phyloP scores from a whole-genome alignment of 2,888 invertebrate species.

The Tridacna gigas region DNA sequence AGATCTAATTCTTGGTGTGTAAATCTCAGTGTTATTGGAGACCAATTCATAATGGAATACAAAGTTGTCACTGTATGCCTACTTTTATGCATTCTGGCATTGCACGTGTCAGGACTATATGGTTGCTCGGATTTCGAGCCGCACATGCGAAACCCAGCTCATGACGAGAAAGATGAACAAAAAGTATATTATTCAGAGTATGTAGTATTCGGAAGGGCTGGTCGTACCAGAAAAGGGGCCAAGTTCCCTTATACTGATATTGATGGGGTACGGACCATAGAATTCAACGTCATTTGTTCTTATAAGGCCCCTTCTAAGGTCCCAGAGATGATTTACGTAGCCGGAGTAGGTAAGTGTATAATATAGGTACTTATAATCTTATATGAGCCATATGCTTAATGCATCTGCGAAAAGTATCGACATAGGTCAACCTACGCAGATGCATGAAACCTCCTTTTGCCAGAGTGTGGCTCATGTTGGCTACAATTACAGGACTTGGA shows the following conservation, averaged over 20 bases:
- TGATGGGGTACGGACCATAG: conserved; percentile 17
- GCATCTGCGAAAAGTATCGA: no score
- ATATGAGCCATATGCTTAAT: no score
- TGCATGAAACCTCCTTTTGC: no score
- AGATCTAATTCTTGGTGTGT: no score
- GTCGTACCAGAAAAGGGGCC: background rate
- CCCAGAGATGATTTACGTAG: background rate
- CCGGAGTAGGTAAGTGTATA: conserved; percentile 16
- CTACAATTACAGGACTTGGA: no score
- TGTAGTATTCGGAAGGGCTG: conserved; percentile 16
- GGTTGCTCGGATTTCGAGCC: conserved; percentile 3
- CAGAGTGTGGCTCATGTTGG: no score
- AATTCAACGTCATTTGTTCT: conserved; percentile 9
- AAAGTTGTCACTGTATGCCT: background rate
- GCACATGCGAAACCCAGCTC: background rate
- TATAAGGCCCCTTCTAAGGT: conserved; percentile 8
- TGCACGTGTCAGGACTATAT: background rate
- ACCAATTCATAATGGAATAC: conserved; percentile 4
- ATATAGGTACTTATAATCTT: no score
- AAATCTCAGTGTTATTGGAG: no score
- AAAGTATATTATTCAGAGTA: conserved; percentile 29
- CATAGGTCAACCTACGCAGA: no score
- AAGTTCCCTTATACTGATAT: background rate
- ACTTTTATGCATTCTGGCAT: background rate
- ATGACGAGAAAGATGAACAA: conserved; percentile 13